These are phyloP conservation scores for Saturnia pavonia DNA, from an alignment of 2,888 invertebrate species.

Conservation along the genomic window DNA sequence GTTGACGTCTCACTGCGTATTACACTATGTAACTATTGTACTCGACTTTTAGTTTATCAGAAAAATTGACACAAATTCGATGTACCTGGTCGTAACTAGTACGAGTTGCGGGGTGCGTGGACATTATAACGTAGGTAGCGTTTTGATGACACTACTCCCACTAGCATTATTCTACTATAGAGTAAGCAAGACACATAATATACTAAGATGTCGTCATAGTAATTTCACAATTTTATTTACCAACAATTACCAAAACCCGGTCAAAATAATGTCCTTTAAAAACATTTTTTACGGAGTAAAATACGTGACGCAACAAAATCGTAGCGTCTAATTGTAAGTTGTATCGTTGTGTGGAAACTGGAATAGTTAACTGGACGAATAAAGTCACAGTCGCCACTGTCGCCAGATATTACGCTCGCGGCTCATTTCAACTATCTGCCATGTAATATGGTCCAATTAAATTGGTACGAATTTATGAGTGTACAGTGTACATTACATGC, in stretches of 20 bases:
- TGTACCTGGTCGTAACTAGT: background rate
- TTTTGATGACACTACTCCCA: background rate
- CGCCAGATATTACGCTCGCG: constrained; percentile 67
- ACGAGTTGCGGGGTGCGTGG: too few relatives aligned
- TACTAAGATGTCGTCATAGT: background rate
- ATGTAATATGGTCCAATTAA: constrained; percentile 72
- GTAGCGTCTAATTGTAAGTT: constrained; percentile 61
- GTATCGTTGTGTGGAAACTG: constrained; percentile 27
- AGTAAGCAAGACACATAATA: background rate
- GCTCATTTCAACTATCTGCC: constrained; percentile 56
- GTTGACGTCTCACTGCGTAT: too few relatives aligned
- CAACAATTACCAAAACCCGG: background rate
- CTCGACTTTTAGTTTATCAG: background rate
- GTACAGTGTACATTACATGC: constrained; percentile 46
- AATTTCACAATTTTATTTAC: background rate
- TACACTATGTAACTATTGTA: too few relatives aligned
- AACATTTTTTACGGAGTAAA: background rate
- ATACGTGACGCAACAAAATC: constrained; percentile 38
- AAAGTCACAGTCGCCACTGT: constrained; percentile 44
- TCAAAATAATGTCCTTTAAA: background rate
- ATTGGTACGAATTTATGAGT: constrained; percentile 63
- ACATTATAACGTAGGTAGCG: background rate
- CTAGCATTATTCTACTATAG: background rate
- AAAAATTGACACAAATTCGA: too few relatives aligned
- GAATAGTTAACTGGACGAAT: constrained; percentile 62